These are phyloP conservation scores for Prunella strophiata DNA, from an alignment of 2,797 vertebrate genomes.

Conservation along the genomic window DNA sequence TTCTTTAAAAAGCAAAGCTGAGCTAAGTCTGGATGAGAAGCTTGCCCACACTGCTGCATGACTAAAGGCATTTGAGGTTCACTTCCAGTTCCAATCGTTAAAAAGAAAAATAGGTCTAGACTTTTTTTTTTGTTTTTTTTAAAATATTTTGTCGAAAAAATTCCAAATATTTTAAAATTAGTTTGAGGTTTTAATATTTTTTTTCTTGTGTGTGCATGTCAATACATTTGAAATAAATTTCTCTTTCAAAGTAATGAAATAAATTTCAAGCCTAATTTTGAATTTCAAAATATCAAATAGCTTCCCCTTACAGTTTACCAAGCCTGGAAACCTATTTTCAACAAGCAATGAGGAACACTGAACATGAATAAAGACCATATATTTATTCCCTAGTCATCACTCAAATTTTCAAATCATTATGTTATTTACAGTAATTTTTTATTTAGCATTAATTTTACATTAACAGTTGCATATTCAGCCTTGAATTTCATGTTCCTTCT, in stretches of 20 bases:
- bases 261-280: background rate
- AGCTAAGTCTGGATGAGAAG: background rate
- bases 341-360: background rate
- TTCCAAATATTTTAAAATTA: background rate
- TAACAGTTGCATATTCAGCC: background rate
- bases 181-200: background rate
- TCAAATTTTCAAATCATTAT: background rate
- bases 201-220: background rate
- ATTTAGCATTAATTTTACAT: background rate
- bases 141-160: background rate
- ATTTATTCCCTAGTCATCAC: background rate
- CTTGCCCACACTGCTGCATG: background rate
- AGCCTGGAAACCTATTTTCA: background rate
- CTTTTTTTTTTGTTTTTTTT: background rate
- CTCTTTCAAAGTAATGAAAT: background rate
- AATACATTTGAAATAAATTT: background rate
- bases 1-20: conserved; percentile 10
- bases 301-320: background rate
- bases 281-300: background rate
- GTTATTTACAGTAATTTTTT: background rate
- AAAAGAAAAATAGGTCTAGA: background rate
- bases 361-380: background rate
- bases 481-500: background rate
- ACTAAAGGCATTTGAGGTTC: background rate
- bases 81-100: background rate